phyloP scores from a whole-genome alignment of 2,113 vertebrate genomes.

The Peromyscus californicus region DNA sequence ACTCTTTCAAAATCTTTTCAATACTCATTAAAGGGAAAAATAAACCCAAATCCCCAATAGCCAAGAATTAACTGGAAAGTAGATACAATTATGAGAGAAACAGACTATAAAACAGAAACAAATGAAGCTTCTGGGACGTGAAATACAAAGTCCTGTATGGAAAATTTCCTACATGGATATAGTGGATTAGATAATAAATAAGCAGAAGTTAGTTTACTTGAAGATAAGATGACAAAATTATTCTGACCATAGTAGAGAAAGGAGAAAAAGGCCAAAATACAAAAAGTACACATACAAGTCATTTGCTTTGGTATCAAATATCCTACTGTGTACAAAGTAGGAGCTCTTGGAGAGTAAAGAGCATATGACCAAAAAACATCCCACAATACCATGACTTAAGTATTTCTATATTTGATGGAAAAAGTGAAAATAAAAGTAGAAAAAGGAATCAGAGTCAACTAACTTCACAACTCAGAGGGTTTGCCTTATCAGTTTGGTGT shows the following conservation, averaged over 20 bases:
- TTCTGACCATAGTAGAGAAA: background rate
- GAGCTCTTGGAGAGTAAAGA: background rate
- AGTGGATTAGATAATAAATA: background rate
- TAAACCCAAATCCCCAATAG: background rate
- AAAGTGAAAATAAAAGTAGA: background rate
- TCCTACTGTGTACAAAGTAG: background rate
- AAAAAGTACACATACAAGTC: background rate
- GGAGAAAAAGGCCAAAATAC: background rate
- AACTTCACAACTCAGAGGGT: constrained; percentile 1
- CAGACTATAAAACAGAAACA: background rate
- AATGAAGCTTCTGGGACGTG: background rate
- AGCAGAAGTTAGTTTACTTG: background rate
- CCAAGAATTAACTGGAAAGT: background rate
- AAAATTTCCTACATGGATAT: background rate
- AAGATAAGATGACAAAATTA: background rate
- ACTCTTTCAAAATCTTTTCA: constrained; percentile 24
- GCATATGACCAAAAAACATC: background rate
- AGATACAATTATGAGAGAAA: background rate
- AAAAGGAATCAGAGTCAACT: background rate
- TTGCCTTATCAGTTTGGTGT: background rate
- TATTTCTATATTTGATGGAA: background rate
- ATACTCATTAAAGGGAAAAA: background rate
- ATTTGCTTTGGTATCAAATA: background rate
- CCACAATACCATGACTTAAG: background rate
- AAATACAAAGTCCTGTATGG: background rate